Conservation (phyloP, 2,113 vertebrate genomes). For the Podilymbus podiceps region DNA sequence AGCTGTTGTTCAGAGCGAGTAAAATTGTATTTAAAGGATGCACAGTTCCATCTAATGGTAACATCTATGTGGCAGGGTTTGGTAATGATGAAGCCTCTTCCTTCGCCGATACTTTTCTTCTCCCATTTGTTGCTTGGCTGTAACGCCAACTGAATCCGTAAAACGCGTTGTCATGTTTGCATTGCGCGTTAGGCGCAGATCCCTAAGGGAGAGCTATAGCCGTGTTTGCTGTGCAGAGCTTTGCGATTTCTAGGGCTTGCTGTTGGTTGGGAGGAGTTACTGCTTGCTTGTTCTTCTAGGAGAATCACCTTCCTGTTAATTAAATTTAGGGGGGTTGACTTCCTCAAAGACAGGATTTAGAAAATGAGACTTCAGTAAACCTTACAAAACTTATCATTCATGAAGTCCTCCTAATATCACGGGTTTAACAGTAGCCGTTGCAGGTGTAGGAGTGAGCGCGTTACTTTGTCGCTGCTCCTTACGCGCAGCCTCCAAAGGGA, state of each 20-base stretch:
- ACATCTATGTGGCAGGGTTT: neutral
- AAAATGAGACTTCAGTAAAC: neutral
- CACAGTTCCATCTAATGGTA: neutral
- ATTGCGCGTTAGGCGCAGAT: fast-evolving
- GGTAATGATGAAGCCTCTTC: neutral
- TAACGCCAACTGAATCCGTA: neutral
- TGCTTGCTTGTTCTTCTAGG: neutral
- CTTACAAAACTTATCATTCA: neutral
- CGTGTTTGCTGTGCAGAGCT: neutral
- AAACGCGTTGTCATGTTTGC: fast-evolving
- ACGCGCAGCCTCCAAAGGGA: neutral
- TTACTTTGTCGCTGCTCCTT: neutral
- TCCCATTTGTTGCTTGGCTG: neutral
- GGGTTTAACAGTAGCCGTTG: neutral
- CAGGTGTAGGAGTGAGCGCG: neutral
- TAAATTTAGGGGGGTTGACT: neutral
- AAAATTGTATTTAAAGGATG: neutral
- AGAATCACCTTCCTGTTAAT: neutral
- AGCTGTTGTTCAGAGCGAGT: fast-evolving
- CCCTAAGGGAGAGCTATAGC: neutral
- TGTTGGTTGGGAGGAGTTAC: neutral
- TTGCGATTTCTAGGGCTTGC: neutral
- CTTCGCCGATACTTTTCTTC: neutral
- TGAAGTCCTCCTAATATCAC: neutral
- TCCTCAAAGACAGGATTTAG: neutral